Evolutionary conservation across 1,140 invertebrate genomes (phyloP).

Genomic region (Drosophila persimilis): DNA sequence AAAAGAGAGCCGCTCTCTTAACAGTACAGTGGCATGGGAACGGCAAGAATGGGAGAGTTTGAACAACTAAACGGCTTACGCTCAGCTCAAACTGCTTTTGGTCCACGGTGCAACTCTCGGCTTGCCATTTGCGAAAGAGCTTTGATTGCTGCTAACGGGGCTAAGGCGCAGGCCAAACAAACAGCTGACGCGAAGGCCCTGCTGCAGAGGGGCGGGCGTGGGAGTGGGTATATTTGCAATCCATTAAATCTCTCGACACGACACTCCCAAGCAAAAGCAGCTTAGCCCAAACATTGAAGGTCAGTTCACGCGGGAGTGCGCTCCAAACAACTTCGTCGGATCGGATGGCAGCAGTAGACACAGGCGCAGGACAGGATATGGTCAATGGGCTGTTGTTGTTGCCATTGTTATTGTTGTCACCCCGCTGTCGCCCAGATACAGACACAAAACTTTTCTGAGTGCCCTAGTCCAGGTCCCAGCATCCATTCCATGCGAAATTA

Average conservation of each 20-base stretch:
- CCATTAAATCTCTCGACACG: constrained; percentile 54
- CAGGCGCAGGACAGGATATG: constrained; percentile 24
- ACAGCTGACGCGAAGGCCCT: constrained; percentile 50
- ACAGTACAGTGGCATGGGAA: constrained; percentile 21
- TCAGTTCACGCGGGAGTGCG: constrained; percentile 72
- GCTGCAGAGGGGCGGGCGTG: constrained; percentile 3
- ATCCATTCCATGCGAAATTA: constrained; percentile 42
- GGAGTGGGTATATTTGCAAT: constrained; percentile 18
- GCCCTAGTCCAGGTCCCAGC: constrained; percentile 51
- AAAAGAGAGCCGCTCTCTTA: neutral
- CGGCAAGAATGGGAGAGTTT: constrained; percentile 9
- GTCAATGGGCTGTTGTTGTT: neutral
- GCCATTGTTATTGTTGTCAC: constrained; percentile 14
- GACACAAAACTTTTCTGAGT: constrained; percentile 58
- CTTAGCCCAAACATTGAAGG: constrained; percentile 61
- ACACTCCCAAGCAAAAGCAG: constrained; percentile 41
- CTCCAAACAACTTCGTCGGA: constrained; percentile 50
- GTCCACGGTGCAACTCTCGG: constrained; percentile 31
- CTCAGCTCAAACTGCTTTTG: neutral
- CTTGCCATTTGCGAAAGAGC: constrained; percentile 35
- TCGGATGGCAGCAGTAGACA: constrained; percentile 9
- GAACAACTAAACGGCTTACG: too few relatives aligned
- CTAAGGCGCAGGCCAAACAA: constrained; percentile 64
- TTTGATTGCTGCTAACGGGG: neutral
- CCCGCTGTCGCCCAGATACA: constrained; percentile 46